Percentiles rank a stretch among this genome's conserved stretches.
Conservation (phyloP, 64 coral and sea anemone genomes). For the Catalaphyllia jardinei region DNA sequence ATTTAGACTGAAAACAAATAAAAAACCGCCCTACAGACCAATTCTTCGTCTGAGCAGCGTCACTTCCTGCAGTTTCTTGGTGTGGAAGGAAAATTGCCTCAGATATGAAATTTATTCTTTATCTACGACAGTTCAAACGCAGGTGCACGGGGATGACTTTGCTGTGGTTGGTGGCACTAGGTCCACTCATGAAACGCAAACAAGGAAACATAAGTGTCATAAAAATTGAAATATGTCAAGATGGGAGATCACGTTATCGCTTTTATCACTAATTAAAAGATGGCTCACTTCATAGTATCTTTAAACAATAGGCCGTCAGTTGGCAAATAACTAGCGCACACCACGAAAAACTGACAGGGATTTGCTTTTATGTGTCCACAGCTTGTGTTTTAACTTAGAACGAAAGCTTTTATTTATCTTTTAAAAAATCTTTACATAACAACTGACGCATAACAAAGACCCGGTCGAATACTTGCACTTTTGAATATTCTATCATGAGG, state of each 20-base stretch:
- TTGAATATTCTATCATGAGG: no score
- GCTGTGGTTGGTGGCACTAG: background rate
- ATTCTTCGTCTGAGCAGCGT: background rate
- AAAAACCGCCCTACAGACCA: no score
- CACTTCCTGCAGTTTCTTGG: background rate
- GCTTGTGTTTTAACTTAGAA: no score
- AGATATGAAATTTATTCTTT: no score
- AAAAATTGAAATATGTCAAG: background rate
- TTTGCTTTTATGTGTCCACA: no score
- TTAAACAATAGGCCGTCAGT: background rate
- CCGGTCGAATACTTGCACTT: no score
- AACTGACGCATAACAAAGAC: no score
- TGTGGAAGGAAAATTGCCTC: background rate
- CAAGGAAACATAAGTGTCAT: background rate
- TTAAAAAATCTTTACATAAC: no score
- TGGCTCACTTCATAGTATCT: background rate
- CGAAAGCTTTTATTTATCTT: no score
- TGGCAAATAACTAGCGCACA: background rate
- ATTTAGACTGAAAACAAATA: no score
- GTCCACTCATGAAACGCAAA: background rate
- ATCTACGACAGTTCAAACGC: background rate
- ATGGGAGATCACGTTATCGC: background rate
- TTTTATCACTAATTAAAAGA: background rate
- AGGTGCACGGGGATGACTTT: background rate
- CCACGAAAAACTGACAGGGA: background rate